Conservation (phyloP, 2,888 invertebrate species). For the Phalangium opilio region DNA sequence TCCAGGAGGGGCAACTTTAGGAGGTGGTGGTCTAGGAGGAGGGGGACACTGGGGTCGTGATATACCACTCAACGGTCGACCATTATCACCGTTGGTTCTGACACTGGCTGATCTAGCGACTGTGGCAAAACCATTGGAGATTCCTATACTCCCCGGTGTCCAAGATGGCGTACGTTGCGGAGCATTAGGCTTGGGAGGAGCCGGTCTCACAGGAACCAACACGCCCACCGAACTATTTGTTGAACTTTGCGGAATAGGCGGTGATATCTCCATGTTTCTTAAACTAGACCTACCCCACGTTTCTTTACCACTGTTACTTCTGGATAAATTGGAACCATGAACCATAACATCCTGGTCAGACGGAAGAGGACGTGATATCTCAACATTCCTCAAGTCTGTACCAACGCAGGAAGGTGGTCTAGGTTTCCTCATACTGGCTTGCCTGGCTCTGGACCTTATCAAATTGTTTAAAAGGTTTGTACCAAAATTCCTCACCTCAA, state of each 20-base stretch:
- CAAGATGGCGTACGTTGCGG: constrained; percentile 10
- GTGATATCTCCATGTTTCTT: constrained; percentile 10
- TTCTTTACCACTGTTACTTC: background rate
- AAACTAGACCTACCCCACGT: background rate
- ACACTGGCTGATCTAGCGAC: constrained; percentile 7
- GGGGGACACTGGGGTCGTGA: constrained; percentile 50
- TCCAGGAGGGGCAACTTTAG: constrained; percentile 17
- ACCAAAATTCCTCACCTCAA: background rate
- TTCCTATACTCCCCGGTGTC: background rate
- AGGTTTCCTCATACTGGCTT: constrained; percentile 18
- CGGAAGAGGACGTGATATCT: constrained; percentile 64
- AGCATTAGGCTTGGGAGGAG: constrained; percentile 14
- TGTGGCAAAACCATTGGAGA: background rate
- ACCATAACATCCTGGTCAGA: background rate
- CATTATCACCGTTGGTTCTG: constrained; percentile 6
- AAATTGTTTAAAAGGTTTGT: background rate
- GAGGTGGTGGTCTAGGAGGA: constrained; percentile 27
- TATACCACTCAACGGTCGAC: constrained; percentile 56
- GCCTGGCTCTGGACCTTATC: constrained; percentile 19
- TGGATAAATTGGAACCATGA: too few species aligned
- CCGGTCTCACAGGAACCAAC: constrained; percentile 12
- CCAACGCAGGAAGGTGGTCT: constrained; percentile 10
- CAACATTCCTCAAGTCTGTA: constrained; percentile 25
- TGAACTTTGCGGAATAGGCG: constrained; percentile 12
- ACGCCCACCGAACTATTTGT: constrained; percentile 5